Percentiles rank a stretch among this genome's conserved stretches.
Evolutionary conservation across 2,113 vertebrate genomes (phyloP).

Genomic region (Equus quagga): DNA sequence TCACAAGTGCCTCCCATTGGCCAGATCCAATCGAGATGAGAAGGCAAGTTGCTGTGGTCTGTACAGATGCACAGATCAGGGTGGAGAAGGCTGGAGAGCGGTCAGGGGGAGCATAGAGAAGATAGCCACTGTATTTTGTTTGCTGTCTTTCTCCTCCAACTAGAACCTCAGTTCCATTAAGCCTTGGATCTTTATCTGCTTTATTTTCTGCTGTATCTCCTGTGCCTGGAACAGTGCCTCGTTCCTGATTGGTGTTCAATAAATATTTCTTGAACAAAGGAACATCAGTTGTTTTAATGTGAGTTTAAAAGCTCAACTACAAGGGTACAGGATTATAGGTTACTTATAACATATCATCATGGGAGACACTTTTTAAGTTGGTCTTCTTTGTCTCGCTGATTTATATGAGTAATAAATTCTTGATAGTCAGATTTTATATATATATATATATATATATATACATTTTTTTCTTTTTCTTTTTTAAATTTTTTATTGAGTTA

Average conservation of each 20-base stretch:
- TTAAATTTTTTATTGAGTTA: no score
- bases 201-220: not conserved
- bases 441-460: no score
- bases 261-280: not conserved
- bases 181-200: not conserved
- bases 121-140: not conserved
- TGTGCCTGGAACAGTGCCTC: not conserved
- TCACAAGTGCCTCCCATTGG: not conserved
- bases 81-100: not conserved
- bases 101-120: not conserved
- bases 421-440: not conserved
- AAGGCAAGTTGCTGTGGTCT: not conserved
- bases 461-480: no score
- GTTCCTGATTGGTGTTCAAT: not conserved
- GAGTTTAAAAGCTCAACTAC: not conserved
- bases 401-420: conserved; percentile 25
- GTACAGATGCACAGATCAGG: not conserved
- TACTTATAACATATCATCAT: not conserved
- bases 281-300: not conserved
- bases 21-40: not conserved
- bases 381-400: not conserved
- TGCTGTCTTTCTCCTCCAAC: not conserved
- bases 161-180: not conserved
- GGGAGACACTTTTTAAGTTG: conserved; percentile 13
- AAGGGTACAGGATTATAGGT: not conserved